Evolutionary conservation across 2,113 vertebrate species (phyloP), one percentile per base, ranked within the genome.

Genomic region (Mionectes macconnelli): DNA sequence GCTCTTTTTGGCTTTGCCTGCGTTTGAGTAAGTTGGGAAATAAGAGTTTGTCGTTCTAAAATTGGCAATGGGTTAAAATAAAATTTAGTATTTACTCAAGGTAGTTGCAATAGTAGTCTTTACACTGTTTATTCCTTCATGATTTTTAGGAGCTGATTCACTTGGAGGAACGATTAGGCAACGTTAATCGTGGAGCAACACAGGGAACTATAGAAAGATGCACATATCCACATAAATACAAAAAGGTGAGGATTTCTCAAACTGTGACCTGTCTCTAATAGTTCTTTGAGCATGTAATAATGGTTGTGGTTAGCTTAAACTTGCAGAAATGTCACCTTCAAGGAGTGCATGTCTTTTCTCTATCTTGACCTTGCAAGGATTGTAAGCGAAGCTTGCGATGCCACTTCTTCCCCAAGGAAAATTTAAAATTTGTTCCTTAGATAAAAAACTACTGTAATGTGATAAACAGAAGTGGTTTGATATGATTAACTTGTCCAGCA

Each of bases 181-280:
- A 99, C 70, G 99, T 99, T 96, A 99, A 99, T 97, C 98, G 99
- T 95, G 99, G 99, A 95, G 99, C 99, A 94, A 99, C 99, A 97
- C 99, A 99, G 98, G 99, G 99, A 97, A 99, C 99, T 97, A 99
- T 99, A 98, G 99, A 99, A 98, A 99, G 99, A 98, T 99, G 99
- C 98, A 99, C 99, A 90, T 99, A 99, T 84, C 99, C 99, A 96
- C 99, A 99, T 98, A 99, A 99, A 96, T 99, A 99, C 96, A 99
- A 99, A 97, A 99, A 99, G 99, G 99, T 99, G 97, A 99, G 98
- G 42, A 39, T 90, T 78, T 90, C 62, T 94, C 31, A 69, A 23
- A 20, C 19, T 55, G 45, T 79, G 64, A 37, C 28, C 45, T 87
- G 12, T 35, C n/a, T 88, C 11, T 85, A 68, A 30, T 70, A 17